These are phyloP conservation scores for Macroramphosus scolopax DNA, from an alignment of 2,797 vertebrate genomes.

Conservation along the genomic window DNA sequence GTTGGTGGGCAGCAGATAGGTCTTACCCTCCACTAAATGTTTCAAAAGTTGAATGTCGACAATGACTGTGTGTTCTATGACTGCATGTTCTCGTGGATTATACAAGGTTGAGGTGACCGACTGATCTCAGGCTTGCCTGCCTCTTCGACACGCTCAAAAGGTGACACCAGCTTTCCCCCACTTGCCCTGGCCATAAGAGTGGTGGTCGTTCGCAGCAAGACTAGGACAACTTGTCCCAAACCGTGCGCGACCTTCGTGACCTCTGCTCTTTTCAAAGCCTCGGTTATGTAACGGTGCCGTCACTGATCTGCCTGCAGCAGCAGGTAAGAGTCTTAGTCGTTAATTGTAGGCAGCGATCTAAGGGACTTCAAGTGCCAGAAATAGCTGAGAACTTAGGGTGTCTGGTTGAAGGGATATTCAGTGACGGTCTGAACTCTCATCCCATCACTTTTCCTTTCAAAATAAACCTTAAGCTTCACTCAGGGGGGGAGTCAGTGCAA, in stretches of 20 bases:
- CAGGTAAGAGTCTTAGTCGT: slow-evolving; percentile 77
- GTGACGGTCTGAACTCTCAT: slow-evolving; percentile 36
- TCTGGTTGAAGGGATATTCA: slow-evolving; percentile 46
- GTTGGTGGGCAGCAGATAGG: too few species aligned
- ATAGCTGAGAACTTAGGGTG: slow-evolving; percentile 56
- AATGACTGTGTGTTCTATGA: slow-evolving; percentile 1
- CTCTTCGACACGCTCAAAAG: too few species aligned
- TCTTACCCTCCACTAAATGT: too few species aligned
- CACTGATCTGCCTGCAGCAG: slow-evolving; percentile 35
- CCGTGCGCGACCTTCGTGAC: too few species aligned
- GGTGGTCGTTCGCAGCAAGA: neutral
- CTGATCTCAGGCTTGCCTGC: slow-evolving; percentile 6
- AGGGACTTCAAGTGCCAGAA: slow-evolving; percentile 40
- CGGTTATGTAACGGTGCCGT: slow-evolving; percentile 59
- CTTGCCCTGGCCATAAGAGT: slow-evolving; percentile 23
- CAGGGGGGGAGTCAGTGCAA: neutral
- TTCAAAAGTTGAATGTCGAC: too few species aligned
- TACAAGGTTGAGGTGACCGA: slow-evolving; percentile 20
- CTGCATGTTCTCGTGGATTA: slow-evolving; percentile 28
- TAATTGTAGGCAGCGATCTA: slow-evolving; percentile 69
- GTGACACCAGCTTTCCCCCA: too few species aligned
- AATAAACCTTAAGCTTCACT: slow-evolving; percentile 10
- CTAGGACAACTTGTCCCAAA: slow-evolving; percentile 8
- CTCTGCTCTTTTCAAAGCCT: slow-evolving; percentile 31
- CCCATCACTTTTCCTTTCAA: slow-evolving; percentile 21